phyloP scores from a whole-genome alignment of 2,113 vertebrate species.

The Alectura lathami region DNA sequence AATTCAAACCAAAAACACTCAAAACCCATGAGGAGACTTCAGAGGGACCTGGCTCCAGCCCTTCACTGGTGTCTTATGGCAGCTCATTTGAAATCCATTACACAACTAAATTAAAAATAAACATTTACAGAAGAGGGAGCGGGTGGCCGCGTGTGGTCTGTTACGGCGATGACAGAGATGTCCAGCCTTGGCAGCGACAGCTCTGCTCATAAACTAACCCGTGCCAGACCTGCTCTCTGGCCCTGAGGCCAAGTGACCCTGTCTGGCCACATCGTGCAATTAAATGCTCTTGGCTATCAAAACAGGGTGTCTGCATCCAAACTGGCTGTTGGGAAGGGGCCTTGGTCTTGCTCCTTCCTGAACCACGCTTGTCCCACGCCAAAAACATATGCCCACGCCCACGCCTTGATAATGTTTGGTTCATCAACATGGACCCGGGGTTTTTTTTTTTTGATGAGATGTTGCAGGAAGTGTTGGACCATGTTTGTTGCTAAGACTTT shows the following conservation, averaged over 20 bases:
- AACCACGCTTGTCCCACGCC: neutral
- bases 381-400: neutral
- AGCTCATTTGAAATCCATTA: constrained; percentile 57
- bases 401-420: accelerated
- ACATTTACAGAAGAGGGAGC: constrained; percentile 30
- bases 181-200: neutral
- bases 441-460: neutral
- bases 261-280: accelerated
- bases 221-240: neutral
- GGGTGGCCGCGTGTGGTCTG: neutral
- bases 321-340: neutral
- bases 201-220: neutral
- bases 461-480: neutral
- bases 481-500: neutral
- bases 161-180: neutral
- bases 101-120: constrained; percentile 34
- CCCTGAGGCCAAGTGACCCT: neutral
- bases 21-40: neutral
- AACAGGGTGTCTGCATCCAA: neutral
- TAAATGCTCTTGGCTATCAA: neutral
- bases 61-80: constrained; percentile 18
- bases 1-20: neutral
- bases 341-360: neutral
- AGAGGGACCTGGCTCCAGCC: neutral
- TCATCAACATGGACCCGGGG: accelerated